Base-by-base conservation (phyloP, 2,888 invertebrate species). In the Campoletis raptor region DNA sequence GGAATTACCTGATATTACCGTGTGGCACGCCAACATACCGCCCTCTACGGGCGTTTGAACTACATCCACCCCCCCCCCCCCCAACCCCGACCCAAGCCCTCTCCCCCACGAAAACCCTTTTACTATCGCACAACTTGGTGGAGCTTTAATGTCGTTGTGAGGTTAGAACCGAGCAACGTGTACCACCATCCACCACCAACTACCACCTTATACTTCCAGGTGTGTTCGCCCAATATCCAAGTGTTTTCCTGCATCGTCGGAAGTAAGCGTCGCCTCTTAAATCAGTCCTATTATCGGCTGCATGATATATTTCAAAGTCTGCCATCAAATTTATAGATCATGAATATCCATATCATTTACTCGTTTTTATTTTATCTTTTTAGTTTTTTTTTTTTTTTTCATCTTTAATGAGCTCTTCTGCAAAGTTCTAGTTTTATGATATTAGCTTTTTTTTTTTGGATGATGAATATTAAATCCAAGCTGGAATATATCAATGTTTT, bases 251-350 rank as follows among this genome's bases (percentile, higher is more conserved):
- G 92, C 90, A 92, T 90, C 90, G 90, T 92, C 90, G 92, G 91
- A 92, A 92, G 90, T 91, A 89, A 79, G 24, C 61, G 90, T 78
- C 89, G 90, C 88, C 90, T 67, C 76, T 91, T 93, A 93, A 92
- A 93, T 92, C 93, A 93, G 90, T 88, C 66, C 91, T 92, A 93
- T 93, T 93, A 93, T 93, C 92, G 90, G 90, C 82, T 90, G 90
- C 91, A 90, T 92, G 90, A 91, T 92, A 91, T 92, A 92, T 91
- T 90, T 90, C 87, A 81, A 88, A 89, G 86, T 66, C 76, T 83
- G 73, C 1, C 15, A 40, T 36, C 21, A 15, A 64, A 52, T 67
- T 73, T 54, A 15, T 66, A 30, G 40, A 79, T 80, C 89, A 88
- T 83, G 10, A 8, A 15, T 6, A 57, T 40, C 37, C 73, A 12